phyloP scores from a whole-genome alignment of 2,888 invertebrate species.

The Melieria crassipennis region DNA sequence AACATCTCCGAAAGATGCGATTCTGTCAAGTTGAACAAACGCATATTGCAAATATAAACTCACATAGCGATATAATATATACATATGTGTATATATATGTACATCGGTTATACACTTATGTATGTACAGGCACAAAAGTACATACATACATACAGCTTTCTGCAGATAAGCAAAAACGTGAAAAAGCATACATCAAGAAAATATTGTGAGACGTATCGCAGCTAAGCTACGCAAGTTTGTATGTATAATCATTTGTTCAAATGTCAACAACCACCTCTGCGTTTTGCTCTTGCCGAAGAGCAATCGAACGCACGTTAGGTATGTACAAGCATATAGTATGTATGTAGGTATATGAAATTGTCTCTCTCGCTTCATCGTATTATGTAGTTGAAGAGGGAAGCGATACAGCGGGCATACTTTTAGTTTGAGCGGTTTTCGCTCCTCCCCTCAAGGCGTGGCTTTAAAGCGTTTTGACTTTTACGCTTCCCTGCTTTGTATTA shows the following conservation, averaged over 20 bases:
- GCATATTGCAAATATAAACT: too few relatives aligned
- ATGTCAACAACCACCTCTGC: conserved; percentile 61
- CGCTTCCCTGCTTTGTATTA: conserved; percentile 42
- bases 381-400: conserved; percentile 15
- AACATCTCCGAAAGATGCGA: too few relatives aligned
- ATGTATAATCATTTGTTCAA: conserved; percentile 56
- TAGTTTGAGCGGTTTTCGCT: not conserved
- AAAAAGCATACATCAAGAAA: conserved; percentile 30
- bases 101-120: not conserved
- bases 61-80: too few relatives aligned
- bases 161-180: conserved; percentile 6
- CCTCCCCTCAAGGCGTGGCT: conserved; percentile 46
- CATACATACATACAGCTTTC: conserved; percentile 13
- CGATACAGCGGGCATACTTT: conserved; percentile 15
- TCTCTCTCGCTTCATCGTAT: conserved; percentile 51
- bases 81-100: too few relatives aligned
- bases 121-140: not conserved
- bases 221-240: not conserved
- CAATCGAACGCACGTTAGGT: conserved; percentile 36
- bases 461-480: conserved; percentile 59
- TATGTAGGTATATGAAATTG: conserved; percentile 25
- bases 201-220: not conserved
- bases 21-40: too few relatives aligned
- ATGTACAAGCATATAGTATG: conserved; percentile 29
- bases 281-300: conserved; percentile 16